Percentiles rank a stretch among this genome's conserved stretches.
Evolutionary conservation across 2,113 vertebrate genomes (phyloP).

Genomic region (Protomyctophum bolini): DNA sequence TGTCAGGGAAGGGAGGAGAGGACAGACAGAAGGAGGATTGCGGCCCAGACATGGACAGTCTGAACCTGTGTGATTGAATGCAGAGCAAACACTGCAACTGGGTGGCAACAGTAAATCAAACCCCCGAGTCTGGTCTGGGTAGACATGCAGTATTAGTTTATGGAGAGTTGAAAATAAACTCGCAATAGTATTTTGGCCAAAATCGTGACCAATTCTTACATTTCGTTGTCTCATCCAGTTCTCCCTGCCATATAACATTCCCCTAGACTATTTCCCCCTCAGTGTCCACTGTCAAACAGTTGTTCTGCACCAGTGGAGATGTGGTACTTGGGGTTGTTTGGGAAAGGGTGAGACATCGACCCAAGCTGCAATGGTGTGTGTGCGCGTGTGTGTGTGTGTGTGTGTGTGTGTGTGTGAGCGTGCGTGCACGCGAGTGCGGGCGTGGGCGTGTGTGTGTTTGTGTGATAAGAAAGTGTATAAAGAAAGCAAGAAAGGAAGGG

Average conservation of each 20-base stretch:
- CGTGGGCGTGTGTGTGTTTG: no score
- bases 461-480: neutral
- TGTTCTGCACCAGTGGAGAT: slow-evolving; percentile 5
- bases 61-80: neutral
- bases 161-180: neutral
- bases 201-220: neutral
- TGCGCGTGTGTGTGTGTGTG: no score
- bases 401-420: no score
- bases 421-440: no score
- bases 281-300: neutral
- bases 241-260: neutral
- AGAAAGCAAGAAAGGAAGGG: neutral
- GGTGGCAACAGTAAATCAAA: slow-evolving; percentile 1
- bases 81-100: neutral
- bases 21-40: neutral
- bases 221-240: neutral
- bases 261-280: neutral
- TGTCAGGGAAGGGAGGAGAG: neutral
- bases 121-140: neutral
- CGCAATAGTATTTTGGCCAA: neutral
- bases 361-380: neutral
- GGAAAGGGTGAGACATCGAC: neutral
- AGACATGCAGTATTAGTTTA: neutral
- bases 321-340: slow-evolving; percentile 15
- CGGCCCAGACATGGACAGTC: slow-evolving; percentile 1